These are phyloP conservation scores for Micromesistius poutassou DNA, from an alignment of 2,797 vertebrate genomes.

Conservation along the genomic window DNA sequence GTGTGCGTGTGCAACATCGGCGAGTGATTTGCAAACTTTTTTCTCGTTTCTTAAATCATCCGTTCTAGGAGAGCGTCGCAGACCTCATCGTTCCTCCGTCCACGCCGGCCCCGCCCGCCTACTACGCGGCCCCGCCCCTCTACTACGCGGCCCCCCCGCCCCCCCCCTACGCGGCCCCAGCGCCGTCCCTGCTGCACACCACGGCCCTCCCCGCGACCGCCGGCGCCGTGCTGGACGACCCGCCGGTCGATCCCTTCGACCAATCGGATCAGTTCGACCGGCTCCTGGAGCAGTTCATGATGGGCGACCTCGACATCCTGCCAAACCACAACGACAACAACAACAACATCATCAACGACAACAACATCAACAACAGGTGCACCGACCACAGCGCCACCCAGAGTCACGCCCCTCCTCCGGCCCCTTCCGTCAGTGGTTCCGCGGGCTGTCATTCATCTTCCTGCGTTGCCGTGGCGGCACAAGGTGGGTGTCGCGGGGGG, in stretches of 20 bases:
- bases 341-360: conserved; percentile 8
- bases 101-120: conserved; percentile 1
- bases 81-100: neutral
- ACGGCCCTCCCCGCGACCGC: conserved; percentile 31
- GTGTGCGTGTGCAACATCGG: too few relatives aligned
- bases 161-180: conserved; percentile 11
- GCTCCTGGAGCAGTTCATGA: conserved; percentile 69
- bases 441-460: neutral
- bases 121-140: conserved; percentile 10
- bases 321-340: conserved; percentile 24
- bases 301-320: conserved; percentile 59
- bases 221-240: conserved; percentile 3
- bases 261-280: conserved; percentile 40
- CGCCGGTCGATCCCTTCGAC: conserved; percentile 39
- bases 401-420: too few relatives aligned
- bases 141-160: conserved; percentile 12
- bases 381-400: too few relatives aligned
- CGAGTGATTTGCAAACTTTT: too few relatives aligned
- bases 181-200: conserved; percentile 35
- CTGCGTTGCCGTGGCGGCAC: neutral
- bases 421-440: too few relatives aligned
- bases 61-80: neutral
- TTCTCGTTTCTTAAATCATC: too few relatives aligned
- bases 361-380: neutral
- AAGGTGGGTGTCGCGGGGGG: neutral